These are phyloP conservation scores for Syngnathus rostellatus DNA, from an alignment of 2,797 vertebrate species.

Conservation along the genomic window DNA sequence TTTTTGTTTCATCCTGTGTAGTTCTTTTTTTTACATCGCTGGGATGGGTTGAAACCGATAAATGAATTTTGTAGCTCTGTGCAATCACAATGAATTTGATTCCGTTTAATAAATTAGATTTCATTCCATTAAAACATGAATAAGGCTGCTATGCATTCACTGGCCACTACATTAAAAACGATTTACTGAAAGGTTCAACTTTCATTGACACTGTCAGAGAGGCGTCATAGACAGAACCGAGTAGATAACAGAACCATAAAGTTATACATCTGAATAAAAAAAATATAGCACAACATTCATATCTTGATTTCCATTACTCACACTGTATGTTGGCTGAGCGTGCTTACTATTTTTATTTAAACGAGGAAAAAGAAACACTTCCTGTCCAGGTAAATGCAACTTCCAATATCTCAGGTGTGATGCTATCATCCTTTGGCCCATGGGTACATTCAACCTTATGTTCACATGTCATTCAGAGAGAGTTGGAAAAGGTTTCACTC, in stretches of 20 bases:
- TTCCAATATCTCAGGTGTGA: conserved; percentile 53
- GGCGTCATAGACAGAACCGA: no score
- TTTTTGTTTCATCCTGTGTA: no score
- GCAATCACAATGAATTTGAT: no score
- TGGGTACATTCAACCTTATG: conserved; percentile 18
- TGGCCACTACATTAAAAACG: background rate
- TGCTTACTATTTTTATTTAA: background rate
- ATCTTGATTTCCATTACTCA: background rate
- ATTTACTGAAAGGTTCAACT: background rate
- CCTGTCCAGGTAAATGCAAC: conserved; percentile 35
- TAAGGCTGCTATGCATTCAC: background rate
- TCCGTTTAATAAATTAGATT: no score
- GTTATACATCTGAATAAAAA: no score
- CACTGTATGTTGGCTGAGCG: background rate
- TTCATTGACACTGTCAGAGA: no score
- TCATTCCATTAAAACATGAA: background rate
- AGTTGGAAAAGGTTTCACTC: conserved; percentile 24
- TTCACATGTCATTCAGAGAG: conserved; percentile 2
- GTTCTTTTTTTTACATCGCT: no score
- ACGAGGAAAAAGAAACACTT: conserved; percentile 37
- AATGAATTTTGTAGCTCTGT: no score
- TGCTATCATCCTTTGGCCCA: conserved; percentile 41
- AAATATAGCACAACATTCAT: no score
- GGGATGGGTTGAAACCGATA: no score
- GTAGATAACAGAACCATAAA: no score